Conservation (phyloP, 2,797 vertebrate genomes). For the Pogoniulus pusillus region DNA sequence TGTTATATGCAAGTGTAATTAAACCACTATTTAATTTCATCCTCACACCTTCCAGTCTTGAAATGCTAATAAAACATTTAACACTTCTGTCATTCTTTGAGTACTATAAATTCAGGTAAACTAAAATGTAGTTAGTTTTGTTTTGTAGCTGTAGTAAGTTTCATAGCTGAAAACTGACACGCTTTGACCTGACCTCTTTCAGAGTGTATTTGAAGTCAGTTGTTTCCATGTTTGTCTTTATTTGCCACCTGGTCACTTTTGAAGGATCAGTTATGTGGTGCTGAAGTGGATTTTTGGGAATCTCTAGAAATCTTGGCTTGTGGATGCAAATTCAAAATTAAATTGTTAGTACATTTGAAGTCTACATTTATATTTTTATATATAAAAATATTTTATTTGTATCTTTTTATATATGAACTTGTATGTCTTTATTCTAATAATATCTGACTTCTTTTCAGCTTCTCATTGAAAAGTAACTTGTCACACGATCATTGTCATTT, state of each 20-base stretch:
- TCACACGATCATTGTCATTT: background rate
- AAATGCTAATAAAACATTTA: background rate
- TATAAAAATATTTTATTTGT: too few species aligned
- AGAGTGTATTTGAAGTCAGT: background rate
- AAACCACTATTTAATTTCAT: background rate
- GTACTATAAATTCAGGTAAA: background rate
- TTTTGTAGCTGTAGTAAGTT: background rate
- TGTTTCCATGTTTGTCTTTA: background rate
- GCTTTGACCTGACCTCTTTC: background rate
- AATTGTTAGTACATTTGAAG: background rate
- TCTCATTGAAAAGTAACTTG: background rate
- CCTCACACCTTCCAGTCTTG: background rate
- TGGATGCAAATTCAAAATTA: background rate
- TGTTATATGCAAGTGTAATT: background rate
- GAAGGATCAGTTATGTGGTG: background rate
- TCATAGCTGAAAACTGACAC: background rate
- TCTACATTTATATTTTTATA: background rate
- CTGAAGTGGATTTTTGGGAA: background rate
- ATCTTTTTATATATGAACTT: background rate
- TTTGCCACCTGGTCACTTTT: background rate
- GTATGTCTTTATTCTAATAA: background rate
- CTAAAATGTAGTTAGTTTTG: background rate
- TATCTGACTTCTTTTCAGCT: background rate
- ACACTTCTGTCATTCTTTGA: background rate
- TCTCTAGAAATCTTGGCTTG: background rate